Evolutionary conservation across 92 coral and sea anemone genomes (phyloP), one percentile per base, ranked within the genome.

Genomic region (Actinernus sp.): DNA sequence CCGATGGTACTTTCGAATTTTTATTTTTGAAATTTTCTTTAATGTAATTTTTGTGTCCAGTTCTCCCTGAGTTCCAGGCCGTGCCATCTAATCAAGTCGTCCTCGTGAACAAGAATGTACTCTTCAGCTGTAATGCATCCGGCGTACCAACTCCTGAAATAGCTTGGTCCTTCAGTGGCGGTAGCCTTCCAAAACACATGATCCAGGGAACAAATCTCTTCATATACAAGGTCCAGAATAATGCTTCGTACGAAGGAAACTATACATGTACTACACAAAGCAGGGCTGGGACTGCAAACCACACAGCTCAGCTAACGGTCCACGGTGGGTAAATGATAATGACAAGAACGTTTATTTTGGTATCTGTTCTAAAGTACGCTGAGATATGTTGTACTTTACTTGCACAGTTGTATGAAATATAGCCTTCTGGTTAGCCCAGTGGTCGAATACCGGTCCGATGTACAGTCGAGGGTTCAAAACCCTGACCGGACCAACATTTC

Each of bases 91-190:
- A 43, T 20, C 22, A 67, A 31, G 57, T 39, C 19, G 84, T 68
- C 6, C 40, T 68, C 31, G 55, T 72, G 38, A 74, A 74, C 19
- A 31, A 41, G 29, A 33, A 28, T 56, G 75, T 83, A 0, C 17
- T 26, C 6, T 76, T 83, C 49, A 26, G 18, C 2, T 83, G 90
- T 44, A 40, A n/a, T 6, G 68, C 63, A 22, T 49, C 70, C 26
- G 90, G 90, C 23, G 68, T 73, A 25, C 90, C 90, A 4, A 20
- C 52, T 14, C 90, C 90, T 1, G 25, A 19, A 3, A 29, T 83
- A 19, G 3, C 69, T 26, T 83, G 90, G 90, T 51, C 45, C 41
- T 67, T 49, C 29, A 51, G 52, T 27, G 43, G 56, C 31, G 70
- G 75, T 23, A 55, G 24, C 13, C 69, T 74, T 9, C 71, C 88